These are phyloP conservation scores for Pangasius larnaudii DNA, from an alignment of 2,797 vertebrate genomes.

Conservation along the genomic window DNA sequence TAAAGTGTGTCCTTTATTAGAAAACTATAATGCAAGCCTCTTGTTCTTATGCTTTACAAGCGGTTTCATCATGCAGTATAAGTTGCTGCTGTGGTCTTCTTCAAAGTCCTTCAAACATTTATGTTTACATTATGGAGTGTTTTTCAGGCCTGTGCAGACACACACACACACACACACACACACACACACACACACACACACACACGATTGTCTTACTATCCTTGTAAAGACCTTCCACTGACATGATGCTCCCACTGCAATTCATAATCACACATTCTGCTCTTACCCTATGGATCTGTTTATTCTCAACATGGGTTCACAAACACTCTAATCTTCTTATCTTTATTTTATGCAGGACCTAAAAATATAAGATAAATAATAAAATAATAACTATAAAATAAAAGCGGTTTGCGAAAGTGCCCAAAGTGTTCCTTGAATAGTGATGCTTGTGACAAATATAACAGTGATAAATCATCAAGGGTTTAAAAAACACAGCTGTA, in stretches of 20 bases:
- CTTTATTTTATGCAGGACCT: not conserved
- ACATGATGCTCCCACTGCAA: not conserved
- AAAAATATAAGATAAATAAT: too few relatives aligned
- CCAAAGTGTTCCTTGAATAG: not conserved
- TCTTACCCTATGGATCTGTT: not conserved
- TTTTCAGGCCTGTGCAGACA: not conserved
- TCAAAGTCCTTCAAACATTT: not conserved
- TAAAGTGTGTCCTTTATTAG: not conserved
- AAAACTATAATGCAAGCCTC: not conserved
- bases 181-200: not conserved
- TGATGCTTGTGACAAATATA: not conserved
- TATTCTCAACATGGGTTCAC: not conserved
- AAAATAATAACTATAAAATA: not conserved
- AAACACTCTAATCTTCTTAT: not conserved
- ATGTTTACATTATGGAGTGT: not conserved
- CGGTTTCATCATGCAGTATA: constrained; percentile 4
- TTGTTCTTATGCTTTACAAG: not conserved
- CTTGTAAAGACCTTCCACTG: not conserved
- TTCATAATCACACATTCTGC: not conserved
- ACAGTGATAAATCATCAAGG: not conserved
- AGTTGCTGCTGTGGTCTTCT: not conserved
- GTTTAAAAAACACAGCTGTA: not conserved
- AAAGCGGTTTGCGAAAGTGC: not conserved
- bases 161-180: not conserved
- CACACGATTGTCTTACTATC: not conserved